These are phyloP conservation scores for Pollicipes pollicipes DNA, from an alignment of 1,140 invertebrate genomes.

Conservation along the genomic window DNA sequence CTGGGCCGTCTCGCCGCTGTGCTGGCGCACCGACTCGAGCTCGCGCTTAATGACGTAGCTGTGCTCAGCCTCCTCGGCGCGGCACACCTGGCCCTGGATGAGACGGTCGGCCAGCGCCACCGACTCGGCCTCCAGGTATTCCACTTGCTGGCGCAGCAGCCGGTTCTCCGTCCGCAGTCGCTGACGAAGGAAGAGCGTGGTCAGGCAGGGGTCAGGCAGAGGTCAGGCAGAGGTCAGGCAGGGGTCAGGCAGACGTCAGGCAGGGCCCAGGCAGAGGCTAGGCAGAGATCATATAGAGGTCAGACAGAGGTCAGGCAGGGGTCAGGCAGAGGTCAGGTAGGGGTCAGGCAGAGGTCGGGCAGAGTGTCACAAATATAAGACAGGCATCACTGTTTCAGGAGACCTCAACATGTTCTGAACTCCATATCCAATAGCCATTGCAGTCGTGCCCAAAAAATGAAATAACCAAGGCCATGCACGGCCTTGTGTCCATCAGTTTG, in stretches of 20 bases:
- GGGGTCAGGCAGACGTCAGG: no score
- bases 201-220: neutral
- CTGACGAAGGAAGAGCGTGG: conserved; percentile 28
- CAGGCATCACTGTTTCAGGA: no score
- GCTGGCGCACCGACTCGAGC: conserved; percentile 49
- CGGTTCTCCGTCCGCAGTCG: conserved; percentile 88
- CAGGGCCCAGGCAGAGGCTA: no score
- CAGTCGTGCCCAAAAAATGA: no score
- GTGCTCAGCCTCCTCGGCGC: conserved; percentile 58
- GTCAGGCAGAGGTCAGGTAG: conserved; percentile 10
- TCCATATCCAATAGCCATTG: no score
- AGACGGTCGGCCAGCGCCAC: conserved; percentile 76
- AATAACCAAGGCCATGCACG: no score
- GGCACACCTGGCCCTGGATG: conserved; percentile 85
- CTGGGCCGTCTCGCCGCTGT: conserved; percentile 60
- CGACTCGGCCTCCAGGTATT: conserved; percentile 80
- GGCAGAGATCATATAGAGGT: neutral
- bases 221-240: neutral
- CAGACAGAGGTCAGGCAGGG: neutral
- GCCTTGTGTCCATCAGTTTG: no score
- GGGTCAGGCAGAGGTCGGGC: conserved; percentile 1
- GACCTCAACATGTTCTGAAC: no score
- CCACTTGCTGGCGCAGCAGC: conserved; percentile 76
- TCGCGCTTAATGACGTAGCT: conserved; percentile 42
- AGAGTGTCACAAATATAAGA: no score